Base-by-base conservation (phyloP, 2,113 vertebrate genomes). In the Ibidorhyncha struthersii region DNA sequence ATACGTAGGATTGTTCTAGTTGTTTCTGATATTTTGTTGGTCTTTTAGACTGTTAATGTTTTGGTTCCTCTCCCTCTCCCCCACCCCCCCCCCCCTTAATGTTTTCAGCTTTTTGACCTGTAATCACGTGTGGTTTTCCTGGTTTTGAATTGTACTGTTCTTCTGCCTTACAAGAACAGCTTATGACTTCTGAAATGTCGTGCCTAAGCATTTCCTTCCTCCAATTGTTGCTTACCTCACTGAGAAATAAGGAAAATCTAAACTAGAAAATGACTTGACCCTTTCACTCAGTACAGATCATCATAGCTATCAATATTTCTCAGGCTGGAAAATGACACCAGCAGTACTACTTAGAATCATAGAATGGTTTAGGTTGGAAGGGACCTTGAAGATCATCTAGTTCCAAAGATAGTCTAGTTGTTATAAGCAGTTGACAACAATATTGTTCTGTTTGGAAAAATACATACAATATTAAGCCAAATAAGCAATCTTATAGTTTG, bases 161-260 rank as follows among this genome's bases (percentile, higher is more conserved):
- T 70, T 88, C 38, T 96, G 53, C 59, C 61, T 94, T 92, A 55
- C 13, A 72, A 91, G 89, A 95, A 87, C 85, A 94, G 41, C 38
- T 82, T 92, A 52, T 95, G 73, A 82, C 67, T 94, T 83, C 72
- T 87, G 58, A 81, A 92, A 92, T 81, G 52, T 85, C 8, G 1
- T 81, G 74, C 83, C 82, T 69, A 74, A 95, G 92, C 27, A 15
- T 74, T 97, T 97, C 96, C 96, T 97, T 97, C 96, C 96, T 96
- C 52, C 92, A 92, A 97, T 97, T 97, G 93, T 97, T 95, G 56
- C 76, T 78, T 78, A n/a, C 38, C 58, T 93, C 45, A n/a, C 34
- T 71, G 38, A 85, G 45, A 93, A 96, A 79, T 76, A 62, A 93
- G 89, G 89, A 89, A 92, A 95, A 73, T 62, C 26, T 91, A 25